Evolutionary conservation across 2,113 vertebrate genomes (phyloP).

Genomic region (Tenrec ecaudatus): DNA sequence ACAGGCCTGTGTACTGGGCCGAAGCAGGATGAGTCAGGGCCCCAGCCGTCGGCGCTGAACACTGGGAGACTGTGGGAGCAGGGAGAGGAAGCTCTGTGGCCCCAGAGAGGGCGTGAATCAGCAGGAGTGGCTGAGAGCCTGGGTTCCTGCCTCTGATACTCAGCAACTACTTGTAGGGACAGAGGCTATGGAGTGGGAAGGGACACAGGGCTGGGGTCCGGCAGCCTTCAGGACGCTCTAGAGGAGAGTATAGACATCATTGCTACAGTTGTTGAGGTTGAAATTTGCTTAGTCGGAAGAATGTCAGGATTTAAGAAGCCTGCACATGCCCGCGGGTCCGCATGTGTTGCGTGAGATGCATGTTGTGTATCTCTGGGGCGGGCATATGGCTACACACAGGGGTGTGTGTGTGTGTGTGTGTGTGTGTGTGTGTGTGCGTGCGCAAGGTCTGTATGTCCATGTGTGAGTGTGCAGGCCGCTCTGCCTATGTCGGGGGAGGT

Average conservation of each 20-base stretch:
- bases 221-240: not conserved
- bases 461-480: not conserved
- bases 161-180: not conserved
- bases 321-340: rapidly evolving
- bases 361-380: not conserved
- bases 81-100: not conserved
- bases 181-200: not conserved
- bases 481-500: not conserved
- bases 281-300: not conserved
- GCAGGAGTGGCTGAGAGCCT: not conserved
- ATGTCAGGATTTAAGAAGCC: not conserved
- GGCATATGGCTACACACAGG: not conserved
- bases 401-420: too few relatives aligned
- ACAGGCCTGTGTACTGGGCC: slow-evolving; percentile 22
- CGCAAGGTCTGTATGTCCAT: not conserved
- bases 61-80: not conserved
- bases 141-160: not conserved
- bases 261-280: not conserved
- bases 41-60: not conserved
- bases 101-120: not conserved
- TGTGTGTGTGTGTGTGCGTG: not conserved
- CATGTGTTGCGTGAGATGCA: not conserved
- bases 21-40: slow-evolving; percentile 63
- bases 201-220: not conserved
- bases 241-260: not conserved